These are phyloP conservation scores for Philopedon plagiatum DNA, from an alignment of 2,888 invertebrate genomes.

Conservation along the genomic window DNA sequence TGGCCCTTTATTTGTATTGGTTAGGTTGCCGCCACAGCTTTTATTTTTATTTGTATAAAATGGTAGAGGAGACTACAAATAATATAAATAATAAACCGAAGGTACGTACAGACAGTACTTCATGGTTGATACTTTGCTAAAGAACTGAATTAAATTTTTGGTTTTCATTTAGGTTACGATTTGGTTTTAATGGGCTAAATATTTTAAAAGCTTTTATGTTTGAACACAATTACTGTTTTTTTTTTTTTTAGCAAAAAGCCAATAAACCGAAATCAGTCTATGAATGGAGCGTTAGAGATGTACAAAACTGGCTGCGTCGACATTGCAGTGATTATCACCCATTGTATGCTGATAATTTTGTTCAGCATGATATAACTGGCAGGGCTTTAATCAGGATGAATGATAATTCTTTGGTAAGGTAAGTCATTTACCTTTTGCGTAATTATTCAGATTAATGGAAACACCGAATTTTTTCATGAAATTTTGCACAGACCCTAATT, in stretches of 20 bases:
- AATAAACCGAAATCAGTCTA: constrained; percentile 87
- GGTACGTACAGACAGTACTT: constrained; percentile 25
- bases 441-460: background rate
- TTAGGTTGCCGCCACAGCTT: too few relatives aligned
- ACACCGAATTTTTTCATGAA: too few relatives aligned
- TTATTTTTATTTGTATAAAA: constrained; percentile 12
- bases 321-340: constrained; percentile 92
- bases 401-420: constrained; percentile 86
- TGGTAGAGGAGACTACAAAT: constrained; percentile 46
- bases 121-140: too few relatives aligned
- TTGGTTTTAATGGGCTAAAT: too few relatives aligned
- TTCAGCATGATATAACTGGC: constrained; percentile 90
- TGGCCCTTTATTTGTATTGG: too few relatives aligned
- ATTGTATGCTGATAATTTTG: constrained; percentile 86
- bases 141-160: too few relatives aligned
- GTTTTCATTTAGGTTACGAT: too few relatives aligned
- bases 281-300: constrained; percentile 92
- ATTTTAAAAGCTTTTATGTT: too few relatives aligned
- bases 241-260: constrained; percentile 54
- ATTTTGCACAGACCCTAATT: too few relatives aligned
- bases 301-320: constrained; percentile 91
- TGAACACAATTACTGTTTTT: too few relatives aligned
- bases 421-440: constrained; percentile 9
- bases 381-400: constrained; percentile 89
- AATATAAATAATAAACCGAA: constrained; percentile 43